A percentile compares a stretch with the other conserved stretches of the same genome.
Evolutionary conservation across 2,888 invertebrate species (phyloP).

Genomic region (Brenthis ino): DNA sequence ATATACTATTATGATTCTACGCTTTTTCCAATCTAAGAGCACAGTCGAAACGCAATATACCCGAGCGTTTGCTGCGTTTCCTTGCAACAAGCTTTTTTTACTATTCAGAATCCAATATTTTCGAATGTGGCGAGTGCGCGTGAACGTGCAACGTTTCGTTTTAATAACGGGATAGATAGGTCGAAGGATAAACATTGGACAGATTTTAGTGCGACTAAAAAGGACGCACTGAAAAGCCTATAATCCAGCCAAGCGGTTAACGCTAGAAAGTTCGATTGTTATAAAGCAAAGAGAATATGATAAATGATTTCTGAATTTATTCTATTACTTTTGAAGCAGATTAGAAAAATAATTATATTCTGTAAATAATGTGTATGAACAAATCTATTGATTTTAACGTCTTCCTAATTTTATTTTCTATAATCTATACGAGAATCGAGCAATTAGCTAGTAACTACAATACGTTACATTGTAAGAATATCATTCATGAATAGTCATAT

Average conservation of each 20-base stretch:
- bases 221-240: conserved; percentile 40
- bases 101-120: conserved; percentile 50
- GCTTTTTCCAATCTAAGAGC: conserved; percentile 17
- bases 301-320: neutral
- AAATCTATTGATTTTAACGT: no score
- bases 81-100: conserved; percentile 39
- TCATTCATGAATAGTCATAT: no score
- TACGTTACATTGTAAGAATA: no score
- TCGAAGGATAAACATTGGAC: conserved; percentile 48
- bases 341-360: no score
- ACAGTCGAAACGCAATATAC: conserved; percentile 27
- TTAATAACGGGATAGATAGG: conserved; percentile 51
- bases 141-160: conserved; percentile 48
- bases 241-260: conserved; percentile 12
- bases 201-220: conserved; percentile 47
- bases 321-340: no score
- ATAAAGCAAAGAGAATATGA: neutral
- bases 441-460: no score
- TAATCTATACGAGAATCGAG: no score
- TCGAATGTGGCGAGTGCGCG: conserved; percentile 43
- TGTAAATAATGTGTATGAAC: no score
- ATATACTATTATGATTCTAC: conserved; percentile 5
- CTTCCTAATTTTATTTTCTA: no score
- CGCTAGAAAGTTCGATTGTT: neutral
- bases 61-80: conserved; percentile 34